Base-by-base conservation (phyloP, 2,888 invertebrate species). In the Sphaeridia pumilis region DNA sequence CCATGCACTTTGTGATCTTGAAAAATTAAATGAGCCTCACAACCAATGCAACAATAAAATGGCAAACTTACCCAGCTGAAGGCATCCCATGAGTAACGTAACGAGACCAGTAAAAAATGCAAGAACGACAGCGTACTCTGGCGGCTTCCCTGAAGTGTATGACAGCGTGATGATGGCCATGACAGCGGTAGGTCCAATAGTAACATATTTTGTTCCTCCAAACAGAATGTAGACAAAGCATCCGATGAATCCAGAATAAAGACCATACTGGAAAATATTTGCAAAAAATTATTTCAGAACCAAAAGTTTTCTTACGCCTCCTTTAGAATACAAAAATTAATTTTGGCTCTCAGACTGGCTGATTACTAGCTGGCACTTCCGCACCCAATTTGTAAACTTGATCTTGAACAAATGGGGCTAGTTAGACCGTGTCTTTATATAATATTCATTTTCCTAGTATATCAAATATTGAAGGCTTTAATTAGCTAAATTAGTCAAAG, bases 171-270 rank as follows among this genome's bases (percentile, higher is more conserved):
- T 64, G 22, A 61, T 61, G 12, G 59, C 59, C 28, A 60, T 48
- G n/a, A 58, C 57, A 2, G 47, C 55, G 80, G 66, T 83, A 79
- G 1, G 90, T 90, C 57, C 57, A 41, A 57, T 57, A 25, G 50
- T 57, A 22, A 57, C 47, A 41, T 36, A 49, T 27, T 56, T 58
- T 2, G 56, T 56, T 10, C 89, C 87, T 25, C 94, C 94, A 25
- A 36, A 48, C 55, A 93, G 70, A 46, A 84, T 81, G 73, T 94
- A 95, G 35, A 94, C 78, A 70, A 94, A 86, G 67, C 92, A 90
- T 1, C 93, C 92, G 72, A 90, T 79, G 71, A 94, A 94, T 1
- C 93, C 86, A 0, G 93, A 90, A 73, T 94, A 94, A 46, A 95
- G 76, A 2, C 94, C 94, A 73, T 89, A 92, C 88, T 94, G 76